Evolutionary conservation across 2,888 invertebrate species (phyloP).

Genomic region (Melanotus villosus): DNA sequence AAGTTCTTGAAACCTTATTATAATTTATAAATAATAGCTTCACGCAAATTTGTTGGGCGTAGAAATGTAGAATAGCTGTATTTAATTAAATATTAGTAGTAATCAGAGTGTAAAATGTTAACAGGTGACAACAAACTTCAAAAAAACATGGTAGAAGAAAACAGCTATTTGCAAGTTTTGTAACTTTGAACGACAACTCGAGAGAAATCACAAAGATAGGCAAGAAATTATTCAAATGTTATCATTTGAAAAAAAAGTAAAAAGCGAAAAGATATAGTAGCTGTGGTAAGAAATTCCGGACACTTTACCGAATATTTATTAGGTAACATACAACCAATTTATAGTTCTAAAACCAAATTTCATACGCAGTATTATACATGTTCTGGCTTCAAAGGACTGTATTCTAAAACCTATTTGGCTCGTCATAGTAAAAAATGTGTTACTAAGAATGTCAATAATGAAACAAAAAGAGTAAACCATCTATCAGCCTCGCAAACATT

Average conservation of each 20-base stretch:
- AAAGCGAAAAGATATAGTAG: slow-evolving; percentile 14
- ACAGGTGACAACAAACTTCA: too few species aligned
- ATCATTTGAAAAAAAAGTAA: slow-evolving; percentile 16
- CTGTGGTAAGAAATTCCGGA: slow-evolving; percentile 1
- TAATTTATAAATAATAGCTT: too few species aligned
- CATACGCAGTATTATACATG: slow-evolving; percentile 1
- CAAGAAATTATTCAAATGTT: slow-evolving; percentile 30
- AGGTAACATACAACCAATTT: slow-evolving; percentile 6
- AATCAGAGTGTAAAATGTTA: too few species aligned
- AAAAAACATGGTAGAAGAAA: slow-evolving; percentile 8
- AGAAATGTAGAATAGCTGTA: too few species aligned
- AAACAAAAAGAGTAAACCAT: slow-evolving; percentile 11
- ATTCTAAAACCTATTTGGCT: neutral
- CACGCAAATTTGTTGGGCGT: too few species aligned
- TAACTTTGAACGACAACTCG: slow-evolving; percentile 32
- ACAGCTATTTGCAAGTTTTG: slow-evolving; percentile 15
- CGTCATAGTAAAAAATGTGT: slow-evolving; percentile 12
- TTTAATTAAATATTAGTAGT: too few species aligned
- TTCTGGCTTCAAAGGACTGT: slow-evolving; percentile 7
- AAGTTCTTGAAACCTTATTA: too few species aligned
- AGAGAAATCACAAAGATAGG: slow-evolving; percentile 5
- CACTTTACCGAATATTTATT: slow-evolving; percentile 13
- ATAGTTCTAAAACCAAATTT: neutral
- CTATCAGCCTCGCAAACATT: slow-evolving; percentile 23
- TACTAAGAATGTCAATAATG: slow-evolving; percentile 32